Evolutionary conservation across 2,888 invertebrate genomes (phyloP), one percentile per base, ranked within the genome.

Genomic region (Morpho helenor): DNA sequence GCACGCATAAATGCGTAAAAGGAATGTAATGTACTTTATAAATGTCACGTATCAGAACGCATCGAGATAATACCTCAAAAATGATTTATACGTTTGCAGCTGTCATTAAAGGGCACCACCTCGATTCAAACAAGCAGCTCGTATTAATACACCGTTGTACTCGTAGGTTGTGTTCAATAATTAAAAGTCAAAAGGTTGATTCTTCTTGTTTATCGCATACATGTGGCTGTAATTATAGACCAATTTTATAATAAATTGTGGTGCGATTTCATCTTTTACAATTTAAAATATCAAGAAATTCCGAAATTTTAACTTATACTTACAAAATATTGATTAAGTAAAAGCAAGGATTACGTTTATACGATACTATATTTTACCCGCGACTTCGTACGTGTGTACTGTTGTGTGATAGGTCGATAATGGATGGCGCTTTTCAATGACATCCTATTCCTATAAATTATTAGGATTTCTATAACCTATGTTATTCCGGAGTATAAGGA

Each of bases 171-270:
- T 68, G 68, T 76, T 74, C 73, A 74, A 79, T 84, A 83, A 85
- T 82, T 82, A 85, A 83, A 81, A 82, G 75, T 77, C 79, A 60
- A 74, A 82, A 80, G 80, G 82, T 80, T 80, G 80, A 74, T 62
- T 60, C 56, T 71, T 58, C 69, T 77, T 79, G 73, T 84, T 83
- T 84, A 84, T 80, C 67, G 68, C 68, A 62, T 67, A 66, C 42
- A 54, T 1, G 43, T 49, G 16, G 55, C 62, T 64, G 70, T 83
- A 84, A 84, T 85, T 80, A 80, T 74, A 77, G 71, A 44, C 55
- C 49, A 7, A 8, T 54, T 54, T 47, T 48, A 44, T 49, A 44
- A 49, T 49, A 55, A 79, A 82, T 78, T 72, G 65, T 69, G 64
- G 69, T 75, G 74, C 73, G 42, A 76, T 66, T 73, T 76, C 74